Evolutionary conservation across 2,888 invertebrate species (phyloP), one percentile per base, ranked within the genome.

Genomic region (Protonemura montana): DNA sequence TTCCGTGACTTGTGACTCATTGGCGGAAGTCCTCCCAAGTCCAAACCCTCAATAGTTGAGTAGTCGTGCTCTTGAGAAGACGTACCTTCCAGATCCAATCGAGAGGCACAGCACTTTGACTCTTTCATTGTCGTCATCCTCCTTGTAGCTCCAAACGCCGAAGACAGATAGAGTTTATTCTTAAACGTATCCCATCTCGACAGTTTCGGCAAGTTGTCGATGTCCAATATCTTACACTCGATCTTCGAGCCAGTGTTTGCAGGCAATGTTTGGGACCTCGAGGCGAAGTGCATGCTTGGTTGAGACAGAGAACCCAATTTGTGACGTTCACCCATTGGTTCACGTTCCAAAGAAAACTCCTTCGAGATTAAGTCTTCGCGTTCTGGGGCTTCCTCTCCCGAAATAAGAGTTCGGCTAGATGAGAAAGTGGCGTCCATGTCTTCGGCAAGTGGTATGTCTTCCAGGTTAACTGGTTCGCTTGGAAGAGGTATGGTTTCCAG

Each of bases 1-100:
- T 83, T 83, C 2, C 82, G 3, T 35, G 82, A 83, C 82, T 41
- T 30, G 7, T 83, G 41, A 30, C 35, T 83, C 82, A 83, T 42
- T 26, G 82, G 35, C 6, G 82, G 82, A 7, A 83, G n/a, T 26
- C 82, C 82, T 30, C 30, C 82, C 30, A 83, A 41, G 26, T 83
- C 82, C 26, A 83, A 27, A 0, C 82, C 82, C 25, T 83, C 82
- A 21, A 83, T 42, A 2, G 28, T 81, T 0, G 81, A 59, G 59
- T 21, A 59, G 13, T 59, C 59, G 59, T 59, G 59, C 3, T 59
- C 59, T 21, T 59, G 13, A 59, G 59, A 59, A 16, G 59, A 6
- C 5, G 35, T 16, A 21, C 6, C 59, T 59, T 59, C 59, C 2
- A 2, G 3, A 10, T 59, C 59, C 59, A 21, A 21, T 16, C 21